phyloP scores from a whole-genome alignment of 1,140 invertebrate genomes.

The Formica exsecta region DNA sequence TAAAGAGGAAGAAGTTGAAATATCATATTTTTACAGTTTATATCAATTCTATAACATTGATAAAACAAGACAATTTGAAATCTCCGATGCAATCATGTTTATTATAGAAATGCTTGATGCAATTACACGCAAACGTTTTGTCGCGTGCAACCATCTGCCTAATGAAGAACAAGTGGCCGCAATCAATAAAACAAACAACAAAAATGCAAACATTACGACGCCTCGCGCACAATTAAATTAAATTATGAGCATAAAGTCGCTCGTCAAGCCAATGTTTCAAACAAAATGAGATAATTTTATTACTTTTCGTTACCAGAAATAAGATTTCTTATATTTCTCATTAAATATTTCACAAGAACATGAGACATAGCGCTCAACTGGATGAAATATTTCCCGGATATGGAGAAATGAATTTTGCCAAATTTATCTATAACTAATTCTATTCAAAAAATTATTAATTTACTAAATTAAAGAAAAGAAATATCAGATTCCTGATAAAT shows the following conservation, averaged over 20 bases:
- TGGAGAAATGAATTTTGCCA: not conserved
- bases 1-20: not conserved
- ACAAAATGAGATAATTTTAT: not conserved
- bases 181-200: slow-evolving; percentile 65
- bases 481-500: not conserved
- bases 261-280: slow-evolving; percentile 9
- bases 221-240: slow-evolving; percentile 55
- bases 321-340: slow-evolving; percentile 37
- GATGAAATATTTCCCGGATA: not conserved
- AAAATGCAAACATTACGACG: slow-evolving; percentile 18
- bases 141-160: not conserved
- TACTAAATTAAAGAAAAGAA: slow-evolving; percentile 6
- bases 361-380: not conserved
- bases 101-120: not conserved
- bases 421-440: not conserved
- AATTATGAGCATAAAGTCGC: slow-evolving; percentile 49
- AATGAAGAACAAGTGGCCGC: slow-evolving; percentile 53
- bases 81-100: not conserved
- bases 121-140: not conserved
- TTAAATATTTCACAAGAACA: slow-evolving; percentile 19
- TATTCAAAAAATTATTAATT: slow-evolving; percentile 23
- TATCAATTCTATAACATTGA: not conserved
- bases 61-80: not conserved
- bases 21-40: slow-evolving; percentile 30
- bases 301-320: slow-evolving; percentile 7